These are phyloP conservation scores for Bombyx mandarina DNA, from an alignment of 1,140 invertebrate species.

Conservation along the genomic window DNA sequence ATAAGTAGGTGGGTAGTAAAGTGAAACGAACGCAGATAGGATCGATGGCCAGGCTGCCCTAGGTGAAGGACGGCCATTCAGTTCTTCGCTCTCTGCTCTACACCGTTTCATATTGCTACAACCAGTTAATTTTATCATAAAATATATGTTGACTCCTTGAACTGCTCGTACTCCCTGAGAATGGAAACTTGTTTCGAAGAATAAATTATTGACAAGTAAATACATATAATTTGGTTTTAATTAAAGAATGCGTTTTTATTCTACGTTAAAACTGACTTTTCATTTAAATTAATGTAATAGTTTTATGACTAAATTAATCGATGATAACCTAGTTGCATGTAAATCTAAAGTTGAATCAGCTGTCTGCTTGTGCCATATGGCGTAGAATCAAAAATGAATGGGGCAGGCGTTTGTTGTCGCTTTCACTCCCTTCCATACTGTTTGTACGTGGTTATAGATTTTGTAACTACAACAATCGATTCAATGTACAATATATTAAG, in stretches of 20 bases:
- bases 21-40: conserved; percentile 42
- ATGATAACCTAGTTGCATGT: conserved; percentile 1
- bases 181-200: too few relatives aligned
- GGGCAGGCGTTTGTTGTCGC: conserved; percentile 64
- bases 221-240: too few relatives aligned
- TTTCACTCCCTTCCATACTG: conserved; percentile 44
- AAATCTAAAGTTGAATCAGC: conserved; percentile 37
- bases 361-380: conserved; percentile 56
- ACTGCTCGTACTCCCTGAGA: too few relatives aligned
- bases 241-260: too few relatives aligned
- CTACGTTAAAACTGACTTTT: too few relatives aligned
- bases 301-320: conserved; percentile 1
- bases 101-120: conserved; percentile 14
- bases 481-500: too few relatives aligned
- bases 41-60: conserved; percentile 58
- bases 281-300: background rate
- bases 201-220: too few relatives aligned
- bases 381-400: conserved; percentile 58
- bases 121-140: too few relatives aligned
- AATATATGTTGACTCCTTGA: too few relatives aligned
- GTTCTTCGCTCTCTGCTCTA: conserved; percentile 43
- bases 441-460: too few relatives aligned
- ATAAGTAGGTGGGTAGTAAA: conserved; percentile 52
- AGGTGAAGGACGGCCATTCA: conserved; percentile 61
- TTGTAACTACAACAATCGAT: conserved; percentile 5